Evolutionary conservation across 2,113 vertebrate species (phyloP).

Genomic region (Microtus richardsoni): DNA sequence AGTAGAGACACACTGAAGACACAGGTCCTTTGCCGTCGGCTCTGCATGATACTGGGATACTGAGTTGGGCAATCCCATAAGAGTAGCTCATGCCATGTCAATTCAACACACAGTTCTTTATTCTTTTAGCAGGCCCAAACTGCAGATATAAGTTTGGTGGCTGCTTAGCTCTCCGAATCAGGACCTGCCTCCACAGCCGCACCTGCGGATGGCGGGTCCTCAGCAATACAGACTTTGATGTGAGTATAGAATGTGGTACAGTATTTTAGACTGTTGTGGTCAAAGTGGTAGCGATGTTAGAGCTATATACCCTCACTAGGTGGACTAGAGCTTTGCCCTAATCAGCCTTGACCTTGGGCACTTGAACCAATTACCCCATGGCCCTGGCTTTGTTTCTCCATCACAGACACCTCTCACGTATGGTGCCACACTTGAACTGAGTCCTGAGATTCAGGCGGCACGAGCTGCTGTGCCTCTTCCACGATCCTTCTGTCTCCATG

Average conservation of each 20-base stretch:
- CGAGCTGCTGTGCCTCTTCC: conserved; percentile 45
- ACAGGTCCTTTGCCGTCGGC: conserved; percentile 78
- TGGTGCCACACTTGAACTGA: conserved; percentile 54
- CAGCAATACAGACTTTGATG: conserved; percentile 69
- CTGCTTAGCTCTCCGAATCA: conserved; percentile 17
- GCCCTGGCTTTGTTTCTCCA: not conserved
- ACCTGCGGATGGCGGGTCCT: conserved; percentile 68
- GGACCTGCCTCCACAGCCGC: conserved; percentile 53
- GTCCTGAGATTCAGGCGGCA: not conserved
- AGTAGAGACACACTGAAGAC: conserved; percentile 60
- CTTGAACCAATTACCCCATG: not conserved
- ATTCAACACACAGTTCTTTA: conserved; percentile 71
- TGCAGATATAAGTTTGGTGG: conserved; percentile 63
- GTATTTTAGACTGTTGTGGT: conserved; percentile 46
- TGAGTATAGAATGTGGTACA: conserved; percentile 50
- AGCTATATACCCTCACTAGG: conserved; percentile 49
- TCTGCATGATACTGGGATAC: conserved; percentile 84
- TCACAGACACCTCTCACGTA: not conserved
- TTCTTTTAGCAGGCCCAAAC: conserved; percentile 65
- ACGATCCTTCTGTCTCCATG: not conserved
- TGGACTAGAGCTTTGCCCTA: not conserved
- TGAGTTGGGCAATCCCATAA: conserved; percentile 77
- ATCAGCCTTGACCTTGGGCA: not conserved
- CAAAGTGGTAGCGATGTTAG: conserved; percentile 56
- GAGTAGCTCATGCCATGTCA: conserved; percentile 73